Percentiles rank a stretch among this genome's conserved stretches.
phyloP scores from a whole-genome alignment of 2,888 invertebrate species.

The Hydrotaea cyrtoneurina region DNA sequence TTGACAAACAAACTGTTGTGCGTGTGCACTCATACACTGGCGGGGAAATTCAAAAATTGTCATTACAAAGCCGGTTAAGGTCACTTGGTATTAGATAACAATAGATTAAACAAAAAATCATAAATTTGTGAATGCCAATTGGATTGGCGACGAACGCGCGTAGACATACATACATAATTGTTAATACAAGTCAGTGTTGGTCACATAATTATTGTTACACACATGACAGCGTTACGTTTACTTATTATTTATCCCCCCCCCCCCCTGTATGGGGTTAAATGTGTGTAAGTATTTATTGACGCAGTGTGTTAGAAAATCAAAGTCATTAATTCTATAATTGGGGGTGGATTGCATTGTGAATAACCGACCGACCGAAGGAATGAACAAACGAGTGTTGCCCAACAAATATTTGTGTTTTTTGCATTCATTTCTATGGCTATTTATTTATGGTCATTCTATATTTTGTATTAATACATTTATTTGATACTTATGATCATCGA shows the following conservation, averaged over 20 bases:
- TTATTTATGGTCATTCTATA: neutral
- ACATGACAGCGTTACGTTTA: neutral
- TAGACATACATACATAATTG: neutral
- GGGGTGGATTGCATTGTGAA: slow-evolving; percentile 15
- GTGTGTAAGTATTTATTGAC: neutral
- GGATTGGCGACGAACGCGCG: too few relatives aligned
- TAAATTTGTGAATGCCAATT: too few relatives aligned
- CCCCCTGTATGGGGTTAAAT: slow-evolving; percentile 22
- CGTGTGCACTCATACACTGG: neutral
- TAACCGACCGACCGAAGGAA: neutral
- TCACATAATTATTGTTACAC: neutral
- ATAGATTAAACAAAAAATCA: neutral
- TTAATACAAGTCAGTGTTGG: too few relatives aligned
- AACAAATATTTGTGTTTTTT: slow-evolving; percentile 8
- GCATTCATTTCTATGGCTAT: slow-evolving; percentile 1
- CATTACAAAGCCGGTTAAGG: slow-evolving; percentile 36
- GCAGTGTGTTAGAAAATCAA: neutral
- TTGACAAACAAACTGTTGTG: too few relatives aligned
- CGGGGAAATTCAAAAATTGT: neutral
- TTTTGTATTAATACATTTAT: too few relatives aligned
- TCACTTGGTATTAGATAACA: slow-evolving; percentile 32
- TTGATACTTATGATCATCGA: too few relatives aligned
- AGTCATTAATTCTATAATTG: slow-evolving; percentile 21
- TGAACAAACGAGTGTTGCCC: neutral
- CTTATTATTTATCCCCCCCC: neutral